phyloP scores from a whole-genome alignment of 2,113 vertebrate genomes.

The Mesembrinibis cayennensis region DNA sequence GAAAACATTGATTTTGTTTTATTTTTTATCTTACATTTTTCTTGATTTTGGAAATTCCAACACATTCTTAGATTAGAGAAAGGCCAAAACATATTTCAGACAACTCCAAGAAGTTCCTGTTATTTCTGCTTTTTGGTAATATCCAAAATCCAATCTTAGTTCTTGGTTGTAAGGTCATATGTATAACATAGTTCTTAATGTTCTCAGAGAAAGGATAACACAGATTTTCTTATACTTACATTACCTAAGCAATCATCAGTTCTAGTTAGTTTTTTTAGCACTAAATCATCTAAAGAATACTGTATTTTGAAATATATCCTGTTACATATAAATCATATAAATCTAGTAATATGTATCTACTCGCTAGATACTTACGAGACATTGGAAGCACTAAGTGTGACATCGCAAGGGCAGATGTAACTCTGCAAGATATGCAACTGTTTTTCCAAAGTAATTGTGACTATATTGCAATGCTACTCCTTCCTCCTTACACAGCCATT shows the following conservation, averaged over 20 bases:
- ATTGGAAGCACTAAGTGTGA: background rate
- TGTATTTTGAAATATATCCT: background rate
- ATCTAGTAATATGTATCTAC: background rate
- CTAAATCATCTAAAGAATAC: background rate
- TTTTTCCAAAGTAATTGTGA: background rate
- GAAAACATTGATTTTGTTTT: background rate
- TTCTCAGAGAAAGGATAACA: background rate
- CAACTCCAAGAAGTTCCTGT: background rate
- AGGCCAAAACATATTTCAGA: background rate
- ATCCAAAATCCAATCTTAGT: background rate
- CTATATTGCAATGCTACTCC: background rate
- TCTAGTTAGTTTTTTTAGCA: background rate
- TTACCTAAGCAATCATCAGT: background rate
- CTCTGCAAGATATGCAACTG: background rate
- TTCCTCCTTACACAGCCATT: background rate
- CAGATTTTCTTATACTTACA: background rate
- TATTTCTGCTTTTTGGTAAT: background rate
- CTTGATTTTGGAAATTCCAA: background rate
- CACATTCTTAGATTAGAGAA: background rate
- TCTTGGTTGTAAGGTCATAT: background rate
- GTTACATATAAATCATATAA: background rate
- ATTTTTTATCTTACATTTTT: background rate
- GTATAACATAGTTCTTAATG: background rate
- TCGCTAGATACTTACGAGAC: background rate
- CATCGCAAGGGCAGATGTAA: background rate